phyloP scores from a whole-genome alignment of 2,113 vertebrate species.

The Axis porcinus region DNA sequence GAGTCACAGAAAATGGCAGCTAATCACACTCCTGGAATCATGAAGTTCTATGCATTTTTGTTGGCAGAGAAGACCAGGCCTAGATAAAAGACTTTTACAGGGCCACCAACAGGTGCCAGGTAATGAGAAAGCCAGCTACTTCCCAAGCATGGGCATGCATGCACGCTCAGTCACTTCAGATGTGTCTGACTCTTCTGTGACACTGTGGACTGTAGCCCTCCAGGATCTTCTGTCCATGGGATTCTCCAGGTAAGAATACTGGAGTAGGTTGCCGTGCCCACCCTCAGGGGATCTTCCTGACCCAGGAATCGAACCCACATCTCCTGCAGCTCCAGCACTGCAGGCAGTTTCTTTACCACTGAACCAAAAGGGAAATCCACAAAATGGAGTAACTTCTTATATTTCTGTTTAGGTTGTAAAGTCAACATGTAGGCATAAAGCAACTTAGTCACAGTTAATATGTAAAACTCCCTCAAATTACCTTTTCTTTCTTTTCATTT shows the following conservation, averaged over 20 bases:
- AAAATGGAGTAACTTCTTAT: neutral
- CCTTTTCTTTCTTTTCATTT: neutral
- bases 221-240: neutral
- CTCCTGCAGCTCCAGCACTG: neutral
- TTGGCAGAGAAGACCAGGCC: neutral
- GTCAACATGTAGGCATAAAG: neutral
- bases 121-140: neutral
- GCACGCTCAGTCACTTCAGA: neutral
- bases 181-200: neutral
- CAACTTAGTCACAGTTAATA: neutral
- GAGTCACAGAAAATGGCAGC: neutral
- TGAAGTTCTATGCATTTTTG: neutral
- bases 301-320: neutral
- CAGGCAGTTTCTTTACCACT: neutral
- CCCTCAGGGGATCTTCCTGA: neutral
- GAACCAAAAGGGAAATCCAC: neutral
- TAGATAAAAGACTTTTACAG: neutral
- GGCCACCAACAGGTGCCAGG: neutral
- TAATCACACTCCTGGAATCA: neutral
- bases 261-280: neutral
- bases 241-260: neutral
- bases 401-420: neutral
- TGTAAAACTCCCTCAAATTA: neutral
- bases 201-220: neutral
- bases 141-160: neutral